Conservation (phyloP, 2,113 vertebrate species). For the Natator depressus region DNA sequence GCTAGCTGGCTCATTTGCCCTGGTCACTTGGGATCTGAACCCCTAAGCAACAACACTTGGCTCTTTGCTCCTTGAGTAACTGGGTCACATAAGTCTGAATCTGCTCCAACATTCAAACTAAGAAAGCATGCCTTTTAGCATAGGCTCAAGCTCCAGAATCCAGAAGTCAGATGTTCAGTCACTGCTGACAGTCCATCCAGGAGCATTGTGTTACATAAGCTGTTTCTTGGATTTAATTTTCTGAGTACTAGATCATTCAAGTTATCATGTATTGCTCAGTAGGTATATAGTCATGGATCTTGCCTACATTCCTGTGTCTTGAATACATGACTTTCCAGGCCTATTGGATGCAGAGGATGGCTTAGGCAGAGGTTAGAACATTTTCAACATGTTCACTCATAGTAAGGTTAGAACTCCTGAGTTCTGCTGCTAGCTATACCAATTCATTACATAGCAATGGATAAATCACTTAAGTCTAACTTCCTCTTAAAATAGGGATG, state of each 20-base stretch:
- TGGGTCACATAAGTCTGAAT: not conserved
- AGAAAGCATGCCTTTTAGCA: not conserved
- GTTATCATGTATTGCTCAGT: not conserved
- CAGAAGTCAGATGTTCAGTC: not conserved
- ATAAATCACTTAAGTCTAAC: not conserved
- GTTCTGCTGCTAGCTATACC: not conserved
- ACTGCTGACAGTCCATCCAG: not conserved
- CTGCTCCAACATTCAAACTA: not conserved
- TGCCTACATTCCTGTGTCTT: not conserved
- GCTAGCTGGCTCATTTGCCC: not conserved
- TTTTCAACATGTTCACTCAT: not conserved
- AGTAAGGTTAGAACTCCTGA: not conserved
- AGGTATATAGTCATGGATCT: rapidly evolving
- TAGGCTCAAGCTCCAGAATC: not conserved
- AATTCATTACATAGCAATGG: not conserved
- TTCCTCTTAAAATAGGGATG: not conserved
- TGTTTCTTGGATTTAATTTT: not conserved
- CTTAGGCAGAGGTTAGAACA: not conserved
- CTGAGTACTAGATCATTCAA: not conserved
- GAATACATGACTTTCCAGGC: not conserved
- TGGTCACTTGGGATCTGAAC: not conserved
- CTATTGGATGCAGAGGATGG: not conserved
- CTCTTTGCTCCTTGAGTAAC: not conserved
- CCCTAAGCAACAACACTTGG: not conserved
- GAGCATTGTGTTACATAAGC: not conserved